Conservation (phyloP, 1,140 invertebrate species). For the Drosophila sp. region DNA sequence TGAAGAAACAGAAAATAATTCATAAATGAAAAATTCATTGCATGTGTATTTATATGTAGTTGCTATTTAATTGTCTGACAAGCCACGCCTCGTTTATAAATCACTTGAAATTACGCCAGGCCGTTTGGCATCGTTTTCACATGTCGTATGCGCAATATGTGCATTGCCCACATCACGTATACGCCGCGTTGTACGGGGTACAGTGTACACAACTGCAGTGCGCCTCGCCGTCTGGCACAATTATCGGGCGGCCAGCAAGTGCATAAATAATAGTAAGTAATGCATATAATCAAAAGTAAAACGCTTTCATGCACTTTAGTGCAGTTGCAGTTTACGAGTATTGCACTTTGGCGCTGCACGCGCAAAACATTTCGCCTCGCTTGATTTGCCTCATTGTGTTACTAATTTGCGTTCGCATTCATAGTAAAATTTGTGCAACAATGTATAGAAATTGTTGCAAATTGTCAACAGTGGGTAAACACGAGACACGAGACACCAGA, state of each 20-base stretch:
- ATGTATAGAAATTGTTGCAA: constrained; percentile 43
- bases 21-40: too few species aligned
- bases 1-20: too few species aligned
- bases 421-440: constrained; percentile 42
- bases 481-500: background rate
- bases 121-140: background rate
- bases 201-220: constrained; percentile 6
- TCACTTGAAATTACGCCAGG: constrained; percentile 5
- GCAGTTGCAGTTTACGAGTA: too few species aligned
- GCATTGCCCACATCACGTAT: constrained; percentile 45
- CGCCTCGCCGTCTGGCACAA: constrained; percentile 13
- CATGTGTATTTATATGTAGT: too few species aligned
- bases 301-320: constrained; percentile 36
- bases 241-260: constrained; percentile 10
- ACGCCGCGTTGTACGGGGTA: constrained; percentile 31
- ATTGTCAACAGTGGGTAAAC: constrained; percentile 24
- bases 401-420: constrained; percentile 41
- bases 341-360: constrained; percentile 41
- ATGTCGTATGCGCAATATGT: constrained; percentile 53
- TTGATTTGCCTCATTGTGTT: constrained; percentile 53
- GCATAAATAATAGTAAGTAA: constrained; percentile 37
- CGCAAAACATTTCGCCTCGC: constrained; percentile 38
- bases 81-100: constrained; percentile 6
- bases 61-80: background rate
- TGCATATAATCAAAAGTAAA: constrained; percentile 35